Percentiles rank a stretch among this genome's conserved stretches.
phyloP scores from a whole-genome alignment of 1,140 invertebrate species.

The Calephelis virginiensis region DNA sequence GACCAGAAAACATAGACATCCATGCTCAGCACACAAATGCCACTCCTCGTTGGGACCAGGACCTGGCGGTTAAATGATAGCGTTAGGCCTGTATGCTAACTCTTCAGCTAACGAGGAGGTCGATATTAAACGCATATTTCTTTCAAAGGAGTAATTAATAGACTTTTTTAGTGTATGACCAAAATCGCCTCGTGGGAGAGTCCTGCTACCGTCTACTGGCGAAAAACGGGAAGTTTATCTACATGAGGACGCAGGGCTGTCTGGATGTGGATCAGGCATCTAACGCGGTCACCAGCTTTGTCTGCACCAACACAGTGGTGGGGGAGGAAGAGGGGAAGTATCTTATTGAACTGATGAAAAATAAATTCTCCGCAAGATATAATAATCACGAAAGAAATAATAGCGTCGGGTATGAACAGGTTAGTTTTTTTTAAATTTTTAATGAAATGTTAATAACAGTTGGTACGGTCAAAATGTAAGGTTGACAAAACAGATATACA shows the following conservation, averaged over 20 bases:
- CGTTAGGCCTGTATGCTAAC: no score
- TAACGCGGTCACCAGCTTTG: conserved; percentile 87
- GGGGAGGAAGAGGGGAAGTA: conserved; percentile 84
- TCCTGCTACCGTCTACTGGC: conserved; percentile 90
- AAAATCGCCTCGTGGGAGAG: conserved; percentile 84
- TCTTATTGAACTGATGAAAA: conserved; percentile 85
- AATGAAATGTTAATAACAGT: no score
- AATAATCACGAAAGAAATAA: conserved; percentile 73
- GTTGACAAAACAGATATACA: no score
- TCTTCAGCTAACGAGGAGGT: no score
- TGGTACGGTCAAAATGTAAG: no score
- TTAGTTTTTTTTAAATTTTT: background rate
- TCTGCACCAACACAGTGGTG: conserved; percentile 91
- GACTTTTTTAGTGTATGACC: conserved; percentile 86
- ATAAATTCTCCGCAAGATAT: conserved; percentile 79
- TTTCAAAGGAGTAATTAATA: no score
- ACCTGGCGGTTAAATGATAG: no score
- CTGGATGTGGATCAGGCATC: conserved; percentile 86
- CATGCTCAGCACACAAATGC: no score
- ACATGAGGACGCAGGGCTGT: conserved; percentile 87
- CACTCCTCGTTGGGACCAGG: no score
- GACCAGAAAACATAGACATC: no score
- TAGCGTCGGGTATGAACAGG: conserved; percentile 40
- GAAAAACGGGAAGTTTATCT: conserved; percentile 88
- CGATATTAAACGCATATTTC: no score